A percentile compares a stretch with the other conserved stretches of the same genome.
These are phyloP conservation scores for Andrena bicolor DNA, from an alignment of 2,888 invertebrate genomes.

Conservation along the genomic window DNA sequence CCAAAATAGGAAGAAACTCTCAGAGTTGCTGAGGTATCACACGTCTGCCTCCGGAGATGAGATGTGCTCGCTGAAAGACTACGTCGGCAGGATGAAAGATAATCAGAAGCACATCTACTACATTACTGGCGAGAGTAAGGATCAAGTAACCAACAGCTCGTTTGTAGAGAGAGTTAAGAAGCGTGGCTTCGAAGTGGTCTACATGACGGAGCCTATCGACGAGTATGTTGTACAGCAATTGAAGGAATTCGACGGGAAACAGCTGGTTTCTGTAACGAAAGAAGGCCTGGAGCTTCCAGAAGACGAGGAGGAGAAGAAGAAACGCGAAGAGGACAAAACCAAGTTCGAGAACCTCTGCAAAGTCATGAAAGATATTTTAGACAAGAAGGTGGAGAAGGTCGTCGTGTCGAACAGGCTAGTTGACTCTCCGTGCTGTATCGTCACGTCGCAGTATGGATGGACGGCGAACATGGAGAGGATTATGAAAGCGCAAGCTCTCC, in stretches of 20 bases:
- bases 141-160: constrained; percentile 97
- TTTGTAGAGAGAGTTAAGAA: constrained; percentile 99
- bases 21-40: constrained; percentile 93
- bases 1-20: constrained; percentile 96
- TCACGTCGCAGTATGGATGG: constrained; percentile 99
- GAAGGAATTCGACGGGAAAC: constrained; percentile 99
- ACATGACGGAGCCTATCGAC: constrained; percentile 99
- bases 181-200: constrained; percentile 98
- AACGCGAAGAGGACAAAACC: constrained; percentile 95
- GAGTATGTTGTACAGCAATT: constrained; percentile 99
- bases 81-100: constrained; percentile 99
- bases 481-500: constrained; percentile 99
- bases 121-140: constrained; percentile 98
- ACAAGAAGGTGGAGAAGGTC: constrained; percentile 99
- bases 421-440: constrained; percentile 99
- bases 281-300: constrained; percentile 99
- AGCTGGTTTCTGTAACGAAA: constrained; percentile 98
- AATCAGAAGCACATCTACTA: constrained; percentile 99
- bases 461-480: constrained; percentile 99
- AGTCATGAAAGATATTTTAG: constrained; percentile 98
- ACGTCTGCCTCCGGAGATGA: constrained; percentile 98
- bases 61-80: constrained; percentile 96
- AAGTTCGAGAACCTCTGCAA: constrained; percentile 93
- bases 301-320: constrained; percentile 98
- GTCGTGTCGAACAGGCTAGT: constrained; percentile 98